Base-by-base conservation (phyloP, 2,113 vertebrate genomes). In the Paramisgurnus dabryanus region DNA sequence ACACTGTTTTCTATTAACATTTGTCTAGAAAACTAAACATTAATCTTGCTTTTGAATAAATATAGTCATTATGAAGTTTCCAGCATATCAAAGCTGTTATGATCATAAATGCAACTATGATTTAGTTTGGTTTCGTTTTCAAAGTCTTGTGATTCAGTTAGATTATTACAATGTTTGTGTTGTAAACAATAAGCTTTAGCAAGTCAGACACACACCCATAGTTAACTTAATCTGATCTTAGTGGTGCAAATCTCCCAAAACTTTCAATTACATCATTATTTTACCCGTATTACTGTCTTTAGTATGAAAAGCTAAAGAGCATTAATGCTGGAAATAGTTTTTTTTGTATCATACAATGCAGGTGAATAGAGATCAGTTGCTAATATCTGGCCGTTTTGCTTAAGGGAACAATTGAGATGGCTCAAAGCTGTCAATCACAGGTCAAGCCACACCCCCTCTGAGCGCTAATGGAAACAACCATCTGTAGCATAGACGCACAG, bases 111-210 rank as follows among this genome's bases (percentile, higher is more conserved):
- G 50, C 50, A 55, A 53, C 50, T 53, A 13, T 13, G 11, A 53
- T 17, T 15, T 53, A 53, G 7, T 50, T 7, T 9, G 39, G 22
- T 8, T 39, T 17, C 9, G 11, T 17, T 67, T 47, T 49, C n/a
- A 43, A 0, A 50, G 5, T 34, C 67, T 50, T 34, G n/a, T 34
- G 53, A 6, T 53, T 84, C 81, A 76, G 15, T 17, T 43, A 22
- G 55, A 67, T 3, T 17, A 64, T 40, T 8, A 34, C 67, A 39
- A 10, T 63, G 53, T 70, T 53, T 53, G 22, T 53, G 12, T 11
- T 53, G 47, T 17, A 53, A 53, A 70, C 22, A 22, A 1, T 22
- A 22, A 0, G 12, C 9, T 49, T 34, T 34, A 34, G 27, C 27
- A 34, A 2, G 1, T 34, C 27, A 34, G 27, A 3, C 27, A 34